Base-by-base conservation (phyloP, 2,888 invertebrate genomes). In the Brenthis hecate region DNA sequence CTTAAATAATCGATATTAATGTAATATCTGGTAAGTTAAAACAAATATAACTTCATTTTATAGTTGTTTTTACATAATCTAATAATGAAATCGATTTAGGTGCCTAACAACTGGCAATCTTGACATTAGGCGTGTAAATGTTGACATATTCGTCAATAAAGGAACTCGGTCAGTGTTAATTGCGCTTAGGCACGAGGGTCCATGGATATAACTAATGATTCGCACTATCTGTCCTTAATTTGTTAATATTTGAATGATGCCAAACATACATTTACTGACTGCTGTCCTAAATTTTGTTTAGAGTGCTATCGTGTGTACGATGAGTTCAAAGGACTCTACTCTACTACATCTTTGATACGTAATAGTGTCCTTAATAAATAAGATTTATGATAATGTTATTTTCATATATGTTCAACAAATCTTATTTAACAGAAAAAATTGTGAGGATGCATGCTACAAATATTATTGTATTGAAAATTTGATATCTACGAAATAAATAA, bases 151-250 rank as follows among this genome's bases (percentile, higher is more conserved):
- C 54, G 47, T 28, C 57, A 43, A 66, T 65, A 67, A 32, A 65
- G 43, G 51, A 62, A 72, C 62, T 72, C 65, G 61, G 72, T 32
- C 61, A 72, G 56, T 62, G 61, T 65, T 56, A 62, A 67, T 72
- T 70, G 51, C 57, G 56, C 48, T 60, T 14, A 57, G 23, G 65
- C 66, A 67, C 65, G 56, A 72, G 57, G 62, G 53, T 58, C 63
- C 48, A 66, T 32, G 64, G n/a, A 14, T 23, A 56, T 56, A 58
- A 36, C 56, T 65, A 65, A 62, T 65, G 53, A 53, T 65, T 65
- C 61, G 28, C 50, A 56, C 55, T 60, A 23, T 23, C 28, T 65
- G 28, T 56, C 55, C 13, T 55, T 56, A 53, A 43, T 61, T 61
- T 60, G 43, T 65, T 28, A 60, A 65, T 61, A 53, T 61, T 61